Percentiles rank a stretch among this genome's conserved stretches.
phyloP scores from a whole-genome alignment of 2,113 vertebrate genomes.

The Phylloscopus trochilus region DNA sequence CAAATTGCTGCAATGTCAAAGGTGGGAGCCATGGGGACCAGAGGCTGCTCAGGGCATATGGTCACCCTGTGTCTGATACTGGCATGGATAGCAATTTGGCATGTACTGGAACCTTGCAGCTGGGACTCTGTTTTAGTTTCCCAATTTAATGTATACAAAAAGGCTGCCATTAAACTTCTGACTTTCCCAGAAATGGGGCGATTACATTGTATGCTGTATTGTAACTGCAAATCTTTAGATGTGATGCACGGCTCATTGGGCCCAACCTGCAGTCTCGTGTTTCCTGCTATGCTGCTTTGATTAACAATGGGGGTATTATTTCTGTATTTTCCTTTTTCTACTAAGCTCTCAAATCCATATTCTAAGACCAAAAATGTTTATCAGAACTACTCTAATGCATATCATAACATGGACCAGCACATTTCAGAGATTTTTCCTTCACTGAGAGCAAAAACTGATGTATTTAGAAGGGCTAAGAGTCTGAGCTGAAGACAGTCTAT shows the following conservation, averaged over 20 bases:
- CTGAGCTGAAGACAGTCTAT: background rate
- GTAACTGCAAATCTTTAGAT: background rate
- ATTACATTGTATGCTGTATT: background rate
- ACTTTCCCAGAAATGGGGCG: background rate
- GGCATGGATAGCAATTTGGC: background rate
- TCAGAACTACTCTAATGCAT: background rate
- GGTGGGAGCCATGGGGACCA: background rate
- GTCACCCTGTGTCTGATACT: background rate
- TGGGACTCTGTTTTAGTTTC: background rate
- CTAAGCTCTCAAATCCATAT: background rate
- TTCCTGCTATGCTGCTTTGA: background rate
- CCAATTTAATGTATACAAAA: background rate
- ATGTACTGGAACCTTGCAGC: background rate
- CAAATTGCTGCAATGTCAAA: rapidly evolving
- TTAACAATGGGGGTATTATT: background rate
- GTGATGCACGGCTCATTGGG: background rate
- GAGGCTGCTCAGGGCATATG: background rate
- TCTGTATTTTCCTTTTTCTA: background rate
- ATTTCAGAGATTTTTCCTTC: background rate
- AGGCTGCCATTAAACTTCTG: background rate
- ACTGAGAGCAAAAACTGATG: background rate
- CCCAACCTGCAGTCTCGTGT: background rate
- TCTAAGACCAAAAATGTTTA: background rate
- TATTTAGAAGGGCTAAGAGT: background rate
- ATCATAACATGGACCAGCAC: background rate